Evolutionary conservation across 2,113 vertebrate species (phyloP).

Genomic region (Misgurnus mizolepis): DNA sequence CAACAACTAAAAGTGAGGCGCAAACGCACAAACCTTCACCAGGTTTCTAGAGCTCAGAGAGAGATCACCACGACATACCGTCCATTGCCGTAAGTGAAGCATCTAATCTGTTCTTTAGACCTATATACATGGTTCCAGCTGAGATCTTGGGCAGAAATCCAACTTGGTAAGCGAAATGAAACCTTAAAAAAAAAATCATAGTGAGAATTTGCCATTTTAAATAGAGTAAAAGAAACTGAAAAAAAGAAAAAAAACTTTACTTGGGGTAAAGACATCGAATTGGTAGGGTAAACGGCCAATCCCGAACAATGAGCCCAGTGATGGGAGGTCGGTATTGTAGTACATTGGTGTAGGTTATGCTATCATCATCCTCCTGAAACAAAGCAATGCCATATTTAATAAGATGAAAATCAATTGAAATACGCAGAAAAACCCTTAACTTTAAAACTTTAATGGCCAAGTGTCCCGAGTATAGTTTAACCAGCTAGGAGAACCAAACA

Average conservation of each 20-base stretch:
- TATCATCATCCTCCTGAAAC: constrained; percentile 55
- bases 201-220: too few species aligned
- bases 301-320: constrained; percentile 54
- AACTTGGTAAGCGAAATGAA: constrained; percentile 58
- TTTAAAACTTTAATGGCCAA: too few species aligned
- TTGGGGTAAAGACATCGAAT: constrained; percentile 63
- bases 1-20: neutral
- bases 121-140: constrained; percentile 46
- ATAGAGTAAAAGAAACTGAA: too few species aligned
- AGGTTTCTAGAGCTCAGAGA: neutral
- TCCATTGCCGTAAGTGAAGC: constrained; percentile 57
- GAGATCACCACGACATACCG: constrained; percentile 53
- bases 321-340: constrained; percentile 53
- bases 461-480: too few species aligned
- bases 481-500: too few species aligned
- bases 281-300: constrained; percentile 57
- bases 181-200: constrained; percentile 48
- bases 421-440: too few species aligned
- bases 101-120: constrained; percentile 22
- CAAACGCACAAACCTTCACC: neutral
- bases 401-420: too few species aligned
- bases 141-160: constrained; percentile 56
- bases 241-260: constrained; percentile 47
- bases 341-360: constrained; percentile 24
- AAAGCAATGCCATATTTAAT: neutral